A percentile compares a stretch with the other conserved stretches of the same genome.
Conservation (phyloP, 1,140 invertebrate genomes). For the Diorhabda elongata region DNA sequence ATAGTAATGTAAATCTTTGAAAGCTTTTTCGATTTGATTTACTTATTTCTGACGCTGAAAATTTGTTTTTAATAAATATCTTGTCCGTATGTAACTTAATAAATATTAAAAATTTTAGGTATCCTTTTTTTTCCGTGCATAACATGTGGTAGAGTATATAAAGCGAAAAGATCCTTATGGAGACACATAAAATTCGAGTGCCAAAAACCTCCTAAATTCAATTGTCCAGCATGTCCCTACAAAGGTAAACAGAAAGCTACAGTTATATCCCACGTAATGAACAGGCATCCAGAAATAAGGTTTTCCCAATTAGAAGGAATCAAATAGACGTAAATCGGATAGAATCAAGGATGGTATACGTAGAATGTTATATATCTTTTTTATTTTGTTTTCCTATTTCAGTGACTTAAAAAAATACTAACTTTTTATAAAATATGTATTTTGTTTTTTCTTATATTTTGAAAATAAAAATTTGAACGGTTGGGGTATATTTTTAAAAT, state of each 20-base stretch:
- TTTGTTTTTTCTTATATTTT: not conserved
- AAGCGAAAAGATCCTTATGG: conserved; percentile 34
- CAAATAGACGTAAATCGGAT: not conserved
- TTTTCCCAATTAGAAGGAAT: not conserved
- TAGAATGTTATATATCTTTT: not conserved
- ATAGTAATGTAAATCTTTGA: too few species aligned
- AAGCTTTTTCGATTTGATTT: too few species aligned
- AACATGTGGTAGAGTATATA: conserved; percentile 33
- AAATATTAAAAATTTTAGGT: too few species aligned
- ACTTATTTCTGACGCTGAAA: too few species aligned
- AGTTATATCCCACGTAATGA: conserved; percentile 4
- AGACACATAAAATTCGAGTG: conserved; percentile 39
- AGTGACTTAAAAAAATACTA: not conserved
- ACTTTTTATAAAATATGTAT: not conserved
- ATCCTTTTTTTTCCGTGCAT: conserved; percentile 7
- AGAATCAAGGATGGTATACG: not conserved
- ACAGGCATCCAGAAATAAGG: not conserved
- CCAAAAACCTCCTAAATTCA: conserved; percentile 34
- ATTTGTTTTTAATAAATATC: too few species aligned
- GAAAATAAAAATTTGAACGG: not conserved
- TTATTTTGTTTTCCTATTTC: not conserved
- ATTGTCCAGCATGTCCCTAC: conserved; percentile 50
- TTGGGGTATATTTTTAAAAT: too few species aligned
- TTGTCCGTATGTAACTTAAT: too few species aligned
- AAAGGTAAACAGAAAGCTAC: conserved; percentile 50